Conservation (phyloP, 2,888 invertebrate species). For the Mimachlamys varia region DNA sequence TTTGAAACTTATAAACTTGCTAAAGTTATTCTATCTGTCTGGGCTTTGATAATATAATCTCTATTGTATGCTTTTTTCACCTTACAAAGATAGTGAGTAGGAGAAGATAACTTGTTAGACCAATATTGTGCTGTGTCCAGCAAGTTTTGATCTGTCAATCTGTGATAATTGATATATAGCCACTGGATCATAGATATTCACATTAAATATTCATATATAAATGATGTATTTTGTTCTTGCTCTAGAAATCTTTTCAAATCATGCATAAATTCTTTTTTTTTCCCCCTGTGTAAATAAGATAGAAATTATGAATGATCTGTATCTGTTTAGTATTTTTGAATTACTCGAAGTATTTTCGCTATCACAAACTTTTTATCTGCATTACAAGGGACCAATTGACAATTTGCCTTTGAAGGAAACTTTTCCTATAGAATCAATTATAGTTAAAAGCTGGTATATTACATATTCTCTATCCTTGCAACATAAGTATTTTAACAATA, state of each 20-base stretch:
- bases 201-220: not conserved
- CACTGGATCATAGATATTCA: not conserved
- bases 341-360: not conserved
- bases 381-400: not conserved
- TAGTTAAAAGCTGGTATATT: not conserved
- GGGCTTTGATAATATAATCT: not conserved
- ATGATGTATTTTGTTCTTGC: not conserved
- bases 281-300: not conserved
- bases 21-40: not conserved
- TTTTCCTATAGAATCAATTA: not conserved
- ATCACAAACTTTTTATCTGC: not conserved
- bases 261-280: not conserved
- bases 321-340: not conserved
- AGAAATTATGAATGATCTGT: not conserved
- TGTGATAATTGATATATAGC: not conserved
- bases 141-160: not conserved
- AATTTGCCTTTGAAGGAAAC: not conserved
- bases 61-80: no score
- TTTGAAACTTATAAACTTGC: not conserved
- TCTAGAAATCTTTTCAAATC: not conserved
- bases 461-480: not conserved
- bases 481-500: no score
- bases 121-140: not conserved
- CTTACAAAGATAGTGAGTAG: not conserved
- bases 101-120: not conserved